These are phyloP conservation scores for Craseonycteris thonglongyai DNA, from an alignment of 2,113 vertebrate genomes.

Conservation along the genomic window DNA sequence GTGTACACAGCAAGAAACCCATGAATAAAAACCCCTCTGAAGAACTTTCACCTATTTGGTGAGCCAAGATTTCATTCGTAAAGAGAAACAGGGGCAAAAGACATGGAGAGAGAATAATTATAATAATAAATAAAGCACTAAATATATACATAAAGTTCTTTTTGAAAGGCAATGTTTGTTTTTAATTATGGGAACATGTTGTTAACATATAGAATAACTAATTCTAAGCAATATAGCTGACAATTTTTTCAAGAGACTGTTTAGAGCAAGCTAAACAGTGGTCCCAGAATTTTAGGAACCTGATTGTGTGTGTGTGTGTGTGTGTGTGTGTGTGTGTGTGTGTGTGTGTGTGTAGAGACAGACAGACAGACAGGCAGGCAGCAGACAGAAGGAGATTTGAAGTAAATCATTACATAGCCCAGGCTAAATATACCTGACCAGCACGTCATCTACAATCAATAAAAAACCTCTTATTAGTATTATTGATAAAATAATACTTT, in stretches of 20 bases:
- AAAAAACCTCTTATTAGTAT: not conserved
- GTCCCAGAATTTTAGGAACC: not conserved
- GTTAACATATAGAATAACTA: not conserved
- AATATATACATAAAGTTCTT: not conserved
- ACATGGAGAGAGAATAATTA: not conserved
- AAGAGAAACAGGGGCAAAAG: not conserved
- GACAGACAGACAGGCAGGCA: not conserved
- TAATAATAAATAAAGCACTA: not conserved
- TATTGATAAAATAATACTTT: slow-evolving; percentile 38
- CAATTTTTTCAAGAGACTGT: not conserved
- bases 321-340: not conserved
- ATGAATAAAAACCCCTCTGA: not conserved
- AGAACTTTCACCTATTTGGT: not conserved
- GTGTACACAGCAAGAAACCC: not conserved
- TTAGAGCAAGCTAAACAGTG: not conserved
- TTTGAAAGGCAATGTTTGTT: not conserved
- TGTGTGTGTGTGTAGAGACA: not conserved
- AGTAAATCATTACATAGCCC: not conserved
- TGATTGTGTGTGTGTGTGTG: not conserved
- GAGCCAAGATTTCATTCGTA: not conserved
- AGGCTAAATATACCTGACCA: not conserved
- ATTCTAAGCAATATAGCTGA: not conserved
- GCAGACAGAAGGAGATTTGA: not conserved
- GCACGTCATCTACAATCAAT: not conserved
- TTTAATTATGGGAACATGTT: not conserved